Evolutionary conservation across 2,888 invertebrate species (phyloP).

Genomic region (Rutpela maculata): DNA sequence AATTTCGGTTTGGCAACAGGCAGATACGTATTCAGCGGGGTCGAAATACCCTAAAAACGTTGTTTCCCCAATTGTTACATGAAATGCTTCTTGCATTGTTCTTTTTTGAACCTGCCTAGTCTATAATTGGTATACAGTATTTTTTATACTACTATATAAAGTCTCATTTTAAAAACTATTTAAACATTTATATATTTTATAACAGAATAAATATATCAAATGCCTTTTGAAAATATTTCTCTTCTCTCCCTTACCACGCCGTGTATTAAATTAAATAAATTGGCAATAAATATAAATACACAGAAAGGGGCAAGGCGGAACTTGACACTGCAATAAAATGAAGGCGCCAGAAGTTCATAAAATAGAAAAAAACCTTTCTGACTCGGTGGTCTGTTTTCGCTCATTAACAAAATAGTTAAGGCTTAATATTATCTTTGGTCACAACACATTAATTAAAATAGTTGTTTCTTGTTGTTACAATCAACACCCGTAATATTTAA

Average conservation of each 20-base stretch:
- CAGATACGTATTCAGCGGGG: no score
- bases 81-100: no score
- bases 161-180: no score
- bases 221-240: not conserved
- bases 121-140: no score
- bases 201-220: not conserved
- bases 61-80: no score
- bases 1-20: no score
- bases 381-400: constrained; percentile 24
- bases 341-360: constrained; percentile 28
- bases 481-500: constrained; percentile 10
- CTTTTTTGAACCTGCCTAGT: no score
- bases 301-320: not conserved
- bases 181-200: no score
- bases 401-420: constrained; percentile 27
- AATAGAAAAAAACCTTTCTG: constrained; percentile 15
- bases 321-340: constrained; percentile 29
- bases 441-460: constrained; percentile 20
- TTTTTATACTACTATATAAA: no score
- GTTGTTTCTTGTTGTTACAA: constrained; percentile 15
- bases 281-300: constrained; percentile 24
- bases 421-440: constrained; percentile 21
- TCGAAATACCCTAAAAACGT: no score
- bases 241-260: not conserved
- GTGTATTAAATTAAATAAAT: constrained; percentile 13